A percentile compares a stretch with the other conserved stretches of the same genome.
These are phyloP conservation scores for Lasioglossum oenotherae DNA, from an alignment of 2,888 invertebrate genomes.

Conservation along the genomic window DNA sequence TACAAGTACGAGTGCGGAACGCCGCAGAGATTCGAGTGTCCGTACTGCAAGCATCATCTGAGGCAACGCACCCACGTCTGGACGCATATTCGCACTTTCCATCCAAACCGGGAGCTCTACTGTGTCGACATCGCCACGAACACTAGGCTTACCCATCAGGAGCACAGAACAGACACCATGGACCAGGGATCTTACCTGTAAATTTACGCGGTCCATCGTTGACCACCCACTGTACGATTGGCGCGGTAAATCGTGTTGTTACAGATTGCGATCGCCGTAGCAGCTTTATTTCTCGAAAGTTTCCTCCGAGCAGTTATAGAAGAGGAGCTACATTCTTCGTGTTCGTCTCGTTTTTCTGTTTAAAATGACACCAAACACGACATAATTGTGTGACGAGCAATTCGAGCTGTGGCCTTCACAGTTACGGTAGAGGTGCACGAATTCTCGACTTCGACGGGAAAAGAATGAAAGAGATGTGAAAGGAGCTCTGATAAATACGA, in stretches of 20 bases:
- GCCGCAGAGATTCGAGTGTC: slow-evolving; percentile 82
- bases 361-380: no score
- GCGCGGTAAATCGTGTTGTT: slow-evolving; percentile 1
- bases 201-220: not conserved
- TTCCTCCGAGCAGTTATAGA: not conserved
- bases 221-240: not conserved
- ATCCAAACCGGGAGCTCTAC: slow-evolving; percentile 77
- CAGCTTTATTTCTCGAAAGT: not conserved
- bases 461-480: no score
- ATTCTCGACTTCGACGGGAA: no score
- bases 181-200: not conserved
- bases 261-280: not conserved
- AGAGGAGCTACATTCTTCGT: not conserved
- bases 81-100: slow-evolving; percentile 80
- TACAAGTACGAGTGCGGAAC: slow-evolving; percentile 84
- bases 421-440: no score
- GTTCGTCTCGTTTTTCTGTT: not conserved
- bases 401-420: no score
- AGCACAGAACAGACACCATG: slow-evolving; percentile 60
- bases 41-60: slow-evolving; percentile 80
- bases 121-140: slow-evolving; percentile 81
- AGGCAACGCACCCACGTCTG: slow-evolving; percentile 81
- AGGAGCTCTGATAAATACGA: no score
- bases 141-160: slow-evolving; percentile 71
- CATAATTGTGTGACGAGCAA: no score